Evolutionary conservation across 2,113 vertebrate species (phyloP).

Genomic region (Amazona guildingii): DNA sequence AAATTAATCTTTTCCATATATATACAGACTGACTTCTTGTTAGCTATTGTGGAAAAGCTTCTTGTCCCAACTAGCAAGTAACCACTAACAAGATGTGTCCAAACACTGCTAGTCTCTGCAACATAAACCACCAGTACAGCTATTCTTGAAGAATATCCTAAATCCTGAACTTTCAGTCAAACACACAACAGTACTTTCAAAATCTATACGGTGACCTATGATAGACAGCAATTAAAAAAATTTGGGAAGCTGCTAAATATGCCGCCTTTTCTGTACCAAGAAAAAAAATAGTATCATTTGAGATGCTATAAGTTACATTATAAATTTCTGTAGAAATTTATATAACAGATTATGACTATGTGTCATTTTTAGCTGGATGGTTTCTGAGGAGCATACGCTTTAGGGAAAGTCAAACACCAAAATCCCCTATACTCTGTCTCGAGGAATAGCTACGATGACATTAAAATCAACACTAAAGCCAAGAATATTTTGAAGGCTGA

Average conservation of each 20-base stretch:
- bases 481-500: neutral
- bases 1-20: neutral
- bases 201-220: neutral
- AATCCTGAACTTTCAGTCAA: neutral
- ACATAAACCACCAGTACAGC: neutral
- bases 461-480: neutral
- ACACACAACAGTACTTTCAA: neutral
- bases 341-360: neutral
- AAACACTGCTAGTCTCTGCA: neutral
- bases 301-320: neutral
- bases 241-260: neutral
- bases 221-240: neutral
- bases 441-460: neutral
- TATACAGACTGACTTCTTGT: neutral
- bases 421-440: neutral
- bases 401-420: neutral
- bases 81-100: neutral
- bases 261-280: neutral
- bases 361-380: neutral
- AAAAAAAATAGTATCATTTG: neutral
- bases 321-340: neutral
- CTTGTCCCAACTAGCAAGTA: neutral
- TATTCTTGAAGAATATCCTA: neutral
- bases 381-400: neutral
- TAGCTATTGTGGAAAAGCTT: neutral